These are phyloP conservation scores for Phalacrocorax aristotelis DNA, from an alignment of 2,113 vertebrate species.

Conservation along the genomic window DNA sequence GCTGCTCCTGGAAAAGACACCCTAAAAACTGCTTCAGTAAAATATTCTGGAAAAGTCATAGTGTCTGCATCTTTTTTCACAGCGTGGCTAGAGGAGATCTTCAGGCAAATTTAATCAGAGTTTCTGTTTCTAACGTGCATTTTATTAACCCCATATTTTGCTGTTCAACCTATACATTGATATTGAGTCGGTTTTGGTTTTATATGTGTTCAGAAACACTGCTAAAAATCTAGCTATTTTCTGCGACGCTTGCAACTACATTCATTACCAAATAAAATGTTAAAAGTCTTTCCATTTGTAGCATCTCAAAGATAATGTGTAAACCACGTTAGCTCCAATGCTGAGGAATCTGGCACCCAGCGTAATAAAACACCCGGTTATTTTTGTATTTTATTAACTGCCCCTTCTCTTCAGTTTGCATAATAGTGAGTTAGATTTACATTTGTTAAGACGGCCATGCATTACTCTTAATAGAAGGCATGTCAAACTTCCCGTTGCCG, in stretches of 20 bases:
- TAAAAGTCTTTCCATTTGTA: not conserved
- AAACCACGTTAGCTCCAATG: not conserved
- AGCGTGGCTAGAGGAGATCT: not conserved
- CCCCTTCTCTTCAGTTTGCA: constrained; percentile 70
- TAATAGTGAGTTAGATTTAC: constrained; percentile 72
- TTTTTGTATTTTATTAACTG: constrained; percentile 74
- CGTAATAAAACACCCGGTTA: constrained; percentile 56
- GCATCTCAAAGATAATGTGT: not conserved
- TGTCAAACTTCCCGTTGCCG: constrained; percentile 13
- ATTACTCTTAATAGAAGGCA: constrained; percentile 70
- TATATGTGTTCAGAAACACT: not conserved
- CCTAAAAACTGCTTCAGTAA: not conserved
- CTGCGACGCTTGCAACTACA: rapidly evolving
- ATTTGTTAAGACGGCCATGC: constrained; percentile 55
- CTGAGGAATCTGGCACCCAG: constrained; percentile 22
- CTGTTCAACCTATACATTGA: not conserved
- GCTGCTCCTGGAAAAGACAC: constrained; percentile 32
- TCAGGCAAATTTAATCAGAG: constrained; percentile 24
- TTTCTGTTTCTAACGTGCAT: not conserved
- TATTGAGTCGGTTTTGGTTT: not conserved
- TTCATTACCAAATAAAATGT: not conserved
- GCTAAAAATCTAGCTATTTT: not conserved
- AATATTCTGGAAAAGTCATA: constrained; percentile 27
- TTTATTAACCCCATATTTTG: not conserved
- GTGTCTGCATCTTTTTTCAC: constrained; percentile 41